Percentiles rank a stretch among this genome's conserved stretches.
Conservation (phyloP, 2,888 invertebrate species). For the Iphiclides podalirius region DNA sequence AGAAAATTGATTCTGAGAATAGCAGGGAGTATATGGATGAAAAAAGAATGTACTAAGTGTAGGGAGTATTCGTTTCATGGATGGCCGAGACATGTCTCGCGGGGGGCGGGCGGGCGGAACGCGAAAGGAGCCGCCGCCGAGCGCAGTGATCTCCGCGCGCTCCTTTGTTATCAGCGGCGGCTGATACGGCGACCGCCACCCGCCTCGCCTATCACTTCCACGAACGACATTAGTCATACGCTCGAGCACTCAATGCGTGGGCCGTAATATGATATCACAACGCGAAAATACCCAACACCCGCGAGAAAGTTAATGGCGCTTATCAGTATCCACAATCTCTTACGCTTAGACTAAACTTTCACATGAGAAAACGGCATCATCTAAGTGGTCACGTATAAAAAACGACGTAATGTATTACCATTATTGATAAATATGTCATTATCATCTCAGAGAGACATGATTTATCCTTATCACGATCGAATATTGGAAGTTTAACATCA, state of each 20-base stretch:
- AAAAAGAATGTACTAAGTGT: slow-evolving; percentile 44
- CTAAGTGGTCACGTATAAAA: slow-evolving; percentile 40
- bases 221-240: slow-evolving; percentile 79
- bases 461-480: slow-evolving; percentile 87
- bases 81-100: slow-evolving; percentile 18
- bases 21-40: slow-evolving; percentile 46
- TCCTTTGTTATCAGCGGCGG: slow-evolving; percentile 76
- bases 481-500: slow-evolving; percentile 88
- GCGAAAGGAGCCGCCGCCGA: slow-evolving; percentile 14
- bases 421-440: slow-evolving; percentile 89
- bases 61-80: slow-evolving; percentile 17
- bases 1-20: slow-evolving; percentile 75
- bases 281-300: slow-evolving; percentile 81
- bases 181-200: slow-evolving; percentile 60
- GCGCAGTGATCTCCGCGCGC: slow-evolving; percentile 39
- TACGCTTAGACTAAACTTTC: slow-evolving; percentile 78
- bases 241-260: slow-evolving; percentile 75
- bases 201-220: slow-evolving; percentile 75
- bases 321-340: slow-evolving; percentile 80
- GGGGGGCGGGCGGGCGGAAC: slow-evolving; percentile 19
- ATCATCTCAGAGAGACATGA: slow-evolving; percentile 85
- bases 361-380: slow-evolving; percentile 72
- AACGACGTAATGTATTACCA: slow-evolving; percentile 80
- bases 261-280: slow-evolving; percentile 81
- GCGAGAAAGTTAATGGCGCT: slow-evolving; percentile 82